Percentiles rank a stretch among this genome's conserved stretches.
phyloP scores from a whole-genome alignment of 2,888 invertebrate species.

The Drosophila prolongata region DNA sequence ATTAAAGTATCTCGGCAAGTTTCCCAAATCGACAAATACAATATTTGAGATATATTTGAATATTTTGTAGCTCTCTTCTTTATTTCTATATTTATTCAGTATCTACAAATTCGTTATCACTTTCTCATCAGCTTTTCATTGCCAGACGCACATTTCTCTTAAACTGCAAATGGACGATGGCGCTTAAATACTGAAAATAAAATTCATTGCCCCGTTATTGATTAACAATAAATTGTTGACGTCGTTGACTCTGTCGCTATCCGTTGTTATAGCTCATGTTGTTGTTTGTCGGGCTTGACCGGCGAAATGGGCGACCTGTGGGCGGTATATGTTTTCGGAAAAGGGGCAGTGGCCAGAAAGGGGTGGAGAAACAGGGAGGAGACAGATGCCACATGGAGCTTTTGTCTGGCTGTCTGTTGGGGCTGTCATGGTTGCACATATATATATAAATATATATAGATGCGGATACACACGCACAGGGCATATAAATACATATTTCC shows the following conservation, averaged over 20 bases:
- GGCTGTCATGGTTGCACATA: constrained; percentile 45
- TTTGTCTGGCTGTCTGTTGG: constrained; percentile 46
- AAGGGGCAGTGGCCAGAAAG: constrained; percentile 2
- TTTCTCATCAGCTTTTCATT: constrained; percentile 26
- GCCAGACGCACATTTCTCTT: constrained; percentile 23
- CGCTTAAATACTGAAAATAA: constrained; percentile 40
- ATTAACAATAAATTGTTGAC: constrained; percentile 47
- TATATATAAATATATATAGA: constrained; percentile 20
- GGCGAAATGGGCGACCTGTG: constrained; percentile 36
- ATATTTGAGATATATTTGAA: too few relatives aligned
- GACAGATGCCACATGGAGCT: constrained; percentile 28
- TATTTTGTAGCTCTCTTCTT: too few relatives aligned
- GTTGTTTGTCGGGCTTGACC: constrained; percentile 28
- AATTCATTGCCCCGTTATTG: constrained; percentile 41
- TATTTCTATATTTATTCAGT: too few relatives aligned
- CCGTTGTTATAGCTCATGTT: constrained; percentile 16
- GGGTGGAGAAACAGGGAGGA: constrained; percentile 7
- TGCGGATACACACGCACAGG: constrained; percentile 25
- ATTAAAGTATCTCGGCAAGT: too few relatives aligned
- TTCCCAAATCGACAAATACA: too few relatives aligned
- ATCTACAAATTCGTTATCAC: background rate
- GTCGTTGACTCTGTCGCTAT: constrained; percentile 25
- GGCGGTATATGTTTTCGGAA: constrained; percentile 1
- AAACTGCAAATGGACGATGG: constrained; percentile 20
- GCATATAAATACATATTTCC: constrained; percentile 18